phyloP scores from a whole-genome alignment of 2,888 invertebrate species.

The Xestobium rufovillosum region DNA sequence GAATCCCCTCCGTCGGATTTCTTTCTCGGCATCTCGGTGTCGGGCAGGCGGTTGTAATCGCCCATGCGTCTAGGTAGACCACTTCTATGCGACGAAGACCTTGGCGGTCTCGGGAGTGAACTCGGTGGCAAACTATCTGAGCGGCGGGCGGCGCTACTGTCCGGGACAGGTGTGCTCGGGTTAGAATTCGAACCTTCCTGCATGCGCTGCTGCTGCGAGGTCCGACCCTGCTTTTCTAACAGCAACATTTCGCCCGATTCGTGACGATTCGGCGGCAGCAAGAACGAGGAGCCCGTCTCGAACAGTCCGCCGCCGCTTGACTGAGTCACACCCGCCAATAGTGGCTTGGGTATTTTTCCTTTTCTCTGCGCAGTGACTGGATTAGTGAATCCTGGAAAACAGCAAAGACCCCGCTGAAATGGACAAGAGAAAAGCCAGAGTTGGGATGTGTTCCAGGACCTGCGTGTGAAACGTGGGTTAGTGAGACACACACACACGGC shows the following conservation, averaged over 20 bases:
- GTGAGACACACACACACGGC: constrained; percentile 49
- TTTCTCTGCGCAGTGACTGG: constrained; percentile 67
- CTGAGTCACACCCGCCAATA: constrained; percentile 58
- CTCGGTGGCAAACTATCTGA: constrained; percentile 63
- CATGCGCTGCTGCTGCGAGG: constrained; percentile 66
- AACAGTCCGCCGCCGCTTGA: constrained; percentile 33
- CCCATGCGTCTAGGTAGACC: constrained; percentile 47
- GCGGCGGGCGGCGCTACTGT: constrained; percentile 29
- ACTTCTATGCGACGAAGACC: constrained; percentile 45
- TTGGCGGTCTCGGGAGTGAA: constrained; percentile 64
- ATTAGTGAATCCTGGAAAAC: constrained; percentile 77
- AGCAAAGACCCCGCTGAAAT: constrained; percentile 76
- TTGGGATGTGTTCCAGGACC: constrained; percentile 43
- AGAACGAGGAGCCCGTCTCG: constrained; percentile 29
- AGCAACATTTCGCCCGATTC: constrained; percentile 62
- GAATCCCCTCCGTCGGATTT: constrained; percentile 41
- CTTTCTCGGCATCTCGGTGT: constrained; percentile 42
- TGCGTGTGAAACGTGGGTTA: constrained; percentile 40
- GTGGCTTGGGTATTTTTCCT: constrained; percentile 68
- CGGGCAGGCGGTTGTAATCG: constrained; percentile 59
- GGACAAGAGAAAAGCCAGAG: constrained; percentile 48
- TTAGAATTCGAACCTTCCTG: constrained; percentile 41
- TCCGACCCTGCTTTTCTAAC: constrained; percentile 68
- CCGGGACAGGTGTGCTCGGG: constrained; percentile 23
- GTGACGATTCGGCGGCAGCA: constrained; percentile 40